Evolutionary conservation across 92 coral and sea anemone species (phyloP), one percentile per base, ranked within the genome.

Genomic region (Plumapathes pennacea): DNA sequence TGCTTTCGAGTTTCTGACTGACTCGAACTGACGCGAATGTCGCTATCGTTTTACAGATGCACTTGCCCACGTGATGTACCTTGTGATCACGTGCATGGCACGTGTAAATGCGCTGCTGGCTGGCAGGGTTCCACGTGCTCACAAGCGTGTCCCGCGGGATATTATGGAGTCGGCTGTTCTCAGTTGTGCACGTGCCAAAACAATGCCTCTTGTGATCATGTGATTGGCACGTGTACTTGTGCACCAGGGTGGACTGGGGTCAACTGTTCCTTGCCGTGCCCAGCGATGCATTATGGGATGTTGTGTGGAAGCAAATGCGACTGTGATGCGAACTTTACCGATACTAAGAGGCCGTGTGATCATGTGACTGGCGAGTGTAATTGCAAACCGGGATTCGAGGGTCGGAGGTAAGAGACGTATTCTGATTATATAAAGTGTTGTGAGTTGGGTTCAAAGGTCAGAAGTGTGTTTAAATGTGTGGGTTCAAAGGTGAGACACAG

Each of bases 191-290:
- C 58, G 20, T 94, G 99, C 55, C 56, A 34, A 29, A 78, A 71
- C 62, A 59, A 60, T 32, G 89, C 82, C 18, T 56, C 78, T 5
- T 94, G 99, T 64, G 60, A 84, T 67, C 96, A 83, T 56, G 82
- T 84, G 37, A 18, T 34, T 32, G 99, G 99, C 61, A 45, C 83
- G 41, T 94, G 99, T 64, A 54, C 69, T 0, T 94, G 99, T 72
- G 25, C 54, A 12, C 90, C 97, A 1, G 99, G 99, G 3, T 94
- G 89, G 94, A 72, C 72, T 50, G 96, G 97, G 4, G 43, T 43
- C 21, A 56, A 57, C 57, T 94, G 99, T 57, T 45, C 76, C 2
- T 69, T 76, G 26, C 81, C 58, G 4, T 94, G 99, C 27, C 85
- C 50, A 26, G 39, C 79, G 4, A 95, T 94, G 31, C 73, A 45